Evolutionary conservation across 2,797 vertebrate species (phyloP).

Genomic region (Notoglanidium macrostoma): DNA sequence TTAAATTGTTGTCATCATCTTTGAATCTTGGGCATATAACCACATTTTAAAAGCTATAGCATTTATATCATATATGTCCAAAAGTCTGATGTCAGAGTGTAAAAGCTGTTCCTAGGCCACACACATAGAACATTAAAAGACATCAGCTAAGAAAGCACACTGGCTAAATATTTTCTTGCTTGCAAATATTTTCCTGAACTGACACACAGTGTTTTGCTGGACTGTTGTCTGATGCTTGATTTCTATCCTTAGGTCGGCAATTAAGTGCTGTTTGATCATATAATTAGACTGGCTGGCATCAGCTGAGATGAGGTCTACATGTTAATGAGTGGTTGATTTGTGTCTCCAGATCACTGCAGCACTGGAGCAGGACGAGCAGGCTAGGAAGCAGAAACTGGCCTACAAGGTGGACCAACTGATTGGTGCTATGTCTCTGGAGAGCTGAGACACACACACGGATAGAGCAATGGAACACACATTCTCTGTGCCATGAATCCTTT

Average conservation of each 20-base stretch:
- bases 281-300: constrained; percentile 9
- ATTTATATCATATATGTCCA: too few relatives aligned
- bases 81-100: neutral
- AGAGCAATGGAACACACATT: constrained; percentile 51
- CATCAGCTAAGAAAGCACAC: neutral
- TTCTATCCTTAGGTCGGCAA: constrained; percentile 22
- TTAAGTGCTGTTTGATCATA: constrained; percentile 27
- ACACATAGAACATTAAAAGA: neutral
- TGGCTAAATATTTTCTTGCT: neutral
- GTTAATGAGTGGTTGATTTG: constrained; percentile 28
- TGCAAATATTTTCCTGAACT: neutral
- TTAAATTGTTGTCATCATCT: neutral
- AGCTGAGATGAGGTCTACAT: neutral
- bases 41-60: too few relatives aligned
- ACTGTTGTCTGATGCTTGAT: constrained; percentile 6
- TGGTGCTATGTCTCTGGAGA: constrained; percentile 92
- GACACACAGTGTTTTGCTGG: neutral
- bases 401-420: constrained; percentile 98
- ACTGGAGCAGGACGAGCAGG: constrained; percentile 94
- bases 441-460: constrained; percentile 78
- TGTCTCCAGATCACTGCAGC: constrained; percentile 85
- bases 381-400: constrained; percentile 88
- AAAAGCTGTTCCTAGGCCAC: neutral
- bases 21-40: neutral
- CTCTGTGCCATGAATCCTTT: constrained; percentile 52